Evolutionary conservation across 2,888 invertebrate species (phyloP).

Genomic region (Gibbula magus): DNA sequence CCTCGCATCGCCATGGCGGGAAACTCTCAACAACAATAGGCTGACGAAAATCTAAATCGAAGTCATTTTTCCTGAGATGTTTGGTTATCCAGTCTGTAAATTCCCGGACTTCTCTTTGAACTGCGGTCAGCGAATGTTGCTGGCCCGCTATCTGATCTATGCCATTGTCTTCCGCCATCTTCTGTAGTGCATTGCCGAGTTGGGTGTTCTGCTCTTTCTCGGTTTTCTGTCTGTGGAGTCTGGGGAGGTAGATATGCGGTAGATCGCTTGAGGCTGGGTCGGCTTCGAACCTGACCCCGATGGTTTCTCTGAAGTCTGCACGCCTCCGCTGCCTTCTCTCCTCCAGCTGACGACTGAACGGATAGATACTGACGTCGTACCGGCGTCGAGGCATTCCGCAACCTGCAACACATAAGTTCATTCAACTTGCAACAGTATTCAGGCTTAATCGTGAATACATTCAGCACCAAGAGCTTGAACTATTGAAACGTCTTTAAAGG

Average conservation of each 20-base stretch:
- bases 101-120: slow-evolving; percentile 5
- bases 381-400: background rate
- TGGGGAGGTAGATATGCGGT: slow-evolving; percentile 32
- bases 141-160: background rate
- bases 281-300: slow-evolving; percentile 4
- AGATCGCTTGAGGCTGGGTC: background rate
- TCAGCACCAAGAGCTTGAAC: too few species aligned
- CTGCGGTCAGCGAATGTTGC: background rate
- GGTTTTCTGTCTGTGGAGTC: slow-evolving; percentile 37
- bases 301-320: background rate
- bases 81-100: background rate
- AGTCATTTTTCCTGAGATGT: slow-evolving; percentile 20
- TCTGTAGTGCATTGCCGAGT: slow-evolving; percentile 28
- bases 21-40: slow-evolving; percentile 29
- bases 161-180: slow-evolving; percentile 11
- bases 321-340: background rate
- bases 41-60: slow-evolving; percentile 24
- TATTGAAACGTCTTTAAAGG: too few species aligned
- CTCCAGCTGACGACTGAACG: background rate
- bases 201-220: slow-evolving; percentile 14
- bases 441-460: too few species aligned
- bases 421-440: too few species aligned
- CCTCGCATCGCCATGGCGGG: slow-evolving; percentile 30
- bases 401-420: too few species aligned
- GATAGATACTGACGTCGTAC: background rate